phyloP scores from a whole-genome alignment of 2,888 invertebrate genomes.

The Mayetiola destructor region DNA sequence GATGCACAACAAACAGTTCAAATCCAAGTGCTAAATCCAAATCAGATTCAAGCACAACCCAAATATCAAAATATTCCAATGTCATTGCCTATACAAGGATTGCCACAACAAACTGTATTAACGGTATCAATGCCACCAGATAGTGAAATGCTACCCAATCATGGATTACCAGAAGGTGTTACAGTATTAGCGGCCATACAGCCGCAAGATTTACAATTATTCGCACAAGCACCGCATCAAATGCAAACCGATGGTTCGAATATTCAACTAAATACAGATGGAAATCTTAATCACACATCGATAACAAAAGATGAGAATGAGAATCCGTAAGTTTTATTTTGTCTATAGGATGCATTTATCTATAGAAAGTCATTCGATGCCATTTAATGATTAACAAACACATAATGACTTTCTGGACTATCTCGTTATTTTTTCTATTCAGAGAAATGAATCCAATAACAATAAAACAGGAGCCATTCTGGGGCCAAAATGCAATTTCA shows the following conservation, averaged over 20 bases:
- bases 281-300: neutral
- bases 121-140: conserved; percentile 56
- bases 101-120: conserved; percentile 59
- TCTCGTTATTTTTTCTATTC: neutral
- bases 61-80: conserved; percentile 58
- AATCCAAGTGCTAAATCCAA: conserved; percentile 56
- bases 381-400: too few relatives aligned
- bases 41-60: conserved; percentile 42
- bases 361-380: too few relatives aligned
- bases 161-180: conserved; percentile 40
- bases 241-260: conserved; percentile 26
- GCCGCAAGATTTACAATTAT: conserved; percentile 55
- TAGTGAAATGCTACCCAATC: conserved; percentile 42
- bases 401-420: too few relatives aligned
- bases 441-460: conserved; percentile 22
- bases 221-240: conserved; percentile 28
- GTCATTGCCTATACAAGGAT: conserved; percentile 60
- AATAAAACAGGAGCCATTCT: conserved; percentile 30
- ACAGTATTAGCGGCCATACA: conserved; percentile 51
- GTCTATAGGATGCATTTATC: neutral
- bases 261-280: conserved; percentile 5
- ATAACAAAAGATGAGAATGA: conserved; percentile 5
- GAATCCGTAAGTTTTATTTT: conserved; percentile 9
- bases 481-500: conserved; percentile 30
- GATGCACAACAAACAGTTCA: conserved; percentile 67